A percentile compares a stretch with the other conserved stretches of the same genome.
These are phyloP conservation scores for Lichenostomus cassidix DNA, from an alignment of 2,113 vertebrate genomes.

Conservation along the genomic window DNA sequence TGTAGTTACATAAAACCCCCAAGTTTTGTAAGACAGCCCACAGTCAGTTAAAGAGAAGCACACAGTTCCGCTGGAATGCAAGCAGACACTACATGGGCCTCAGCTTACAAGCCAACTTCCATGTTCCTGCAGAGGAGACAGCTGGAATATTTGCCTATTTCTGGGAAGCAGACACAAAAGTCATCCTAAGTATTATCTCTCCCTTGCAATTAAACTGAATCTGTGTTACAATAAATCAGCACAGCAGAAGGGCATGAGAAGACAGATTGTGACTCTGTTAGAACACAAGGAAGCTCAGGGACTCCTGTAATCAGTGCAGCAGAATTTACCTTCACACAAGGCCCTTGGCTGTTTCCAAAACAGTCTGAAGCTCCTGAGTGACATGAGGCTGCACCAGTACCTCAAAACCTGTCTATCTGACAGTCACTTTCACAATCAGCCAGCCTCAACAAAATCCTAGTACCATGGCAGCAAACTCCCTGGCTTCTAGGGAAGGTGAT, in stretches of 20 bases:
- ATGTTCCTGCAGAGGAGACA: background rate
- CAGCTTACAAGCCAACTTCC: background rate
- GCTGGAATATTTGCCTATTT: background rate
- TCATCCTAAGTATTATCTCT: background rate
- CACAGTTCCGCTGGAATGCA: background rate
- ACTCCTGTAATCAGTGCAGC: background rate
- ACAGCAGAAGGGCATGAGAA: background rate
- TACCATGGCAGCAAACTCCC: background rate
- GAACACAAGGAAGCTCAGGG: background rate
- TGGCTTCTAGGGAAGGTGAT: background rate
- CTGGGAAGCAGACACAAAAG: background rate
- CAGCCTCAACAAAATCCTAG: background rate
- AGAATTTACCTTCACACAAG: background rate
- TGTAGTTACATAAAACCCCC: accelerated
- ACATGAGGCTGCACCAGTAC: accelerated
- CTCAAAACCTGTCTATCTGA: background rate
- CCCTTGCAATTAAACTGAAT: background rate
- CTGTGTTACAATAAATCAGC: background rate
- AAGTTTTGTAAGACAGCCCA: background rate
- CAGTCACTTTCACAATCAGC: background rate
- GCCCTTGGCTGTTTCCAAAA: background rate
- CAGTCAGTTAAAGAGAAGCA: background rate
- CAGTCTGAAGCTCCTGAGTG: background rate
- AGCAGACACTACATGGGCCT: accelerated
- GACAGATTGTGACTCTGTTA: background rate